A percentile compares a stretch with the other conserved stretches of the same genome.
Evolutionary conservation across 2,113 vertebrate genomes (phyloP).

Genomic region (Polyodon spathula): DNA sequence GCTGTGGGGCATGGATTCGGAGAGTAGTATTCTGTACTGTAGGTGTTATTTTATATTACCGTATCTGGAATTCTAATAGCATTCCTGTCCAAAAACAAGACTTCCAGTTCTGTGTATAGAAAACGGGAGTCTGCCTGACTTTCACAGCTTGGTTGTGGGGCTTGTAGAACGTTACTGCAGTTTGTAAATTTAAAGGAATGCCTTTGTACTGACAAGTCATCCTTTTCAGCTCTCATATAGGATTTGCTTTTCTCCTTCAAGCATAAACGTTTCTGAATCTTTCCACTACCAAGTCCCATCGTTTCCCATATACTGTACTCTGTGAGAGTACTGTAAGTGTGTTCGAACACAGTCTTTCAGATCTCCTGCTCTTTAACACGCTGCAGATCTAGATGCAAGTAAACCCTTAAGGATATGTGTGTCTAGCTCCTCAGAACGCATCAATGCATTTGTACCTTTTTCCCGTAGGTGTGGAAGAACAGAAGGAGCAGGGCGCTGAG

Average conservation of each 20-base stretch:
- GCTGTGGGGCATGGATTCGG: background rate
- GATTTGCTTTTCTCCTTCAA: no score
- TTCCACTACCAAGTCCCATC: background rate
- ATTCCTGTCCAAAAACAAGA: background rate
- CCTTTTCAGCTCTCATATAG: no score
- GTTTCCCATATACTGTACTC: background rate
- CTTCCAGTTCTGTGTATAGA: no score
- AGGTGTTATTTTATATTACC: slow-evolving; percentile 9
- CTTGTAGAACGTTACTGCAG: no score
- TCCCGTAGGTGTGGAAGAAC: background rate
- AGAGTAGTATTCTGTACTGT: background rate
- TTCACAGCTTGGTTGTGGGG: background rate
- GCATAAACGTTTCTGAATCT: no score
- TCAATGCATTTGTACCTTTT: slow-evolving; percentile 1
- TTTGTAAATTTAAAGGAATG: no score
- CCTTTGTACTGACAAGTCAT: no score
- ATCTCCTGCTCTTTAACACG: no score
- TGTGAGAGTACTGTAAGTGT: no score
- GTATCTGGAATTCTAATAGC: slow-evolving; percentile 11
- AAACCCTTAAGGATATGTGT: background rate
- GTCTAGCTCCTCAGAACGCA: slow-evolving; percentile 5
- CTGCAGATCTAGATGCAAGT: no score
- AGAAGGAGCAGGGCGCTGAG: background rate
- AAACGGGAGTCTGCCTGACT: no score
- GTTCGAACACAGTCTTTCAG: no score